Evolutionary conservation across 2,797 vertebrate species (phyloP), one percentile per base, ranked within the genome.

Genomic region (Kryptopterus vitreolus): DNA sequence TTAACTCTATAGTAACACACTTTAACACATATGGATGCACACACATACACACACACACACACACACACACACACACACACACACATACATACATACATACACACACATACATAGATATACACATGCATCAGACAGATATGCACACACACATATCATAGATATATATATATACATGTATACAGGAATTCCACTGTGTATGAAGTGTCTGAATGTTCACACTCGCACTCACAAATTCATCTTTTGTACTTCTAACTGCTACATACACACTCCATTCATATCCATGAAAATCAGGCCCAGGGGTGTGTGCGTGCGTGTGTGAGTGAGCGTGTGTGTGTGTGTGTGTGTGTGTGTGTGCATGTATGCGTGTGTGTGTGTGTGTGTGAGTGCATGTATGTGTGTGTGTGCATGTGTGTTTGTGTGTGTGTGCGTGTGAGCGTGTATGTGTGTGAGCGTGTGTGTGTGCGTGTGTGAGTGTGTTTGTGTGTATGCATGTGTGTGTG

Each of bases 281-380:
- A 83, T 85, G 82, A 85, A 87, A 87, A 84, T 85, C 79, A 43
- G 84, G 84, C 86, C 86, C 77, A 24, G 38, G 35, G 1, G 8
- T 76, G 57, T 33, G 80, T 70, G 65, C 55, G 63, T 48, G 74
- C 55, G 63, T 48, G 55, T 55, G 26, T 22, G 78, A 65, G 80
- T 61, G 81, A 81, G 83, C 75, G 59, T 81, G 76, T 68, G 78
- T 74, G 57, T 59, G 62, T 65, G 50, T 68, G 53, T 68, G 53
- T 70, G 52, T 77, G 50, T 63, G 29, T 20, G 48, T 43, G 53
- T 53, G 26, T 20, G 46, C 52, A 31, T 62, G 22, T 72, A 31
- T 50, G 78, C n/a, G 35, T 43, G 22, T 66, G 62, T 9, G 61
- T 4, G 62, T 3, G 20, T 4, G 20, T 2, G 29, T 13, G 15